phyloP scores from a whole-genome alignment of 2,113 vertebrate species.

The Leptodactylus fuscus region DNA sequence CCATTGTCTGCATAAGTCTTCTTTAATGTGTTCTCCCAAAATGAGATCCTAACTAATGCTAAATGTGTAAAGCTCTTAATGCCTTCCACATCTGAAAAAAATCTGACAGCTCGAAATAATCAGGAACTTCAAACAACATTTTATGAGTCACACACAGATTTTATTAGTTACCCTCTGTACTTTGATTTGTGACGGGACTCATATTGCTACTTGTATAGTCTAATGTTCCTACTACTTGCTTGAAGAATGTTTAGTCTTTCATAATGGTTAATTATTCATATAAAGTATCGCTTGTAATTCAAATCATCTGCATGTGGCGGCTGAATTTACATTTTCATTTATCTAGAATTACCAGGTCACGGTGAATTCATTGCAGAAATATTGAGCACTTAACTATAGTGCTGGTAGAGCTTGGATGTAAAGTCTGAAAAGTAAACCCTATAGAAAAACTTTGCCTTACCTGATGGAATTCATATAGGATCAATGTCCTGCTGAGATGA shows the following conservation, averaged over 20 bases:
- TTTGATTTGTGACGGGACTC: slow-evolving; percentile 45
- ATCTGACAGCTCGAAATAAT: slow-evolving; percentile 59
- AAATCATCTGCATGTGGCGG: background rate
- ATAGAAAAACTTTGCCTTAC: background rate
- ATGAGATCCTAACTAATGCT: slow-evolving; percentile 56
- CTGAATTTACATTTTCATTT: background rate
- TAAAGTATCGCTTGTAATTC: slow-evolving; percentile 21
- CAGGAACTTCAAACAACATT: slow-evolving; percentile 59
- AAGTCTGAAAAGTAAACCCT: background rate
- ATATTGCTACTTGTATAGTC: slow-evolving; percentile 51
- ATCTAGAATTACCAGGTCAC: background rate
- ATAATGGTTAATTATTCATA: slow-evolving; percentile 53
- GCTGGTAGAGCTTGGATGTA: background rate
- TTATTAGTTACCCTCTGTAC: slow-evolving; percentile 54
- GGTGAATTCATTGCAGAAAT: background rate
- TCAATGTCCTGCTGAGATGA: background rate
- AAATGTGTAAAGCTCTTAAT: slow-evolving; percentile 55
- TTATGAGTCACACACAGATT: slow-evolving; percentile 62
- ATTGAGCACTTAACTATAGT: background rate
- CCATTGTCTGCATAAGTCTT: slow-evolving; percentile 49
- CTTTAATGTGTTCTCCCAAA: slow-evolving; percentile 61
- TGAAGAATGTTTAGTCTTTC: background rate
- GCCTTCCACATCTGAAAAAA: slow-evolving; percentile 57
- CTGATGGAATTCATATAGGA: background rate
- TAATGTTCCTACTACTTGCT: slow-evolving; percentile 43